phyloP scores from a whole-genome alignment of 2,113 vertebrate species.

The Tragelaphus strepsiceros region DNA sequence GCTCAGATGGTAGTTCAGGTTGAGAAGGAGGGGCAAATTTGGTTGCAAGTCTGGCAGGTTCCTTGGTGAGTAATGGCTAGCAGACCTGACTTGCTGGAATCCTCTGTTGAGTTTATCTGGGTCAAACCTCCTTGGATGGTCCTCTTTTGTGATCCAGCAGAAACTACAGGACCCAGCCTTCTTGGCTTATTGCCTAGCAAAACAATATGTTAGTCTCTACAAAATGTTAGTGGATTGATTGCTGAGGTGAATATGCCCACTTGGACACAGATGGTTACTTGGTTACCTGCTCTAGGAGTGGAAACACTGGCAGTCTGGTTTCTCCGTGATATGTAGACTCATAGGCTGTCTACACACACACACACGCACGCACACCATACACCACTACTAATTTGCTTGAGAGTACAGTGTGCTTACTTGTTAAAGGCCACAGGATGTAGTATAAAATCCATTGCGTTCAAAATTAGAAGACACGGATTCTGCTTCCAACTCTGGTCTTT shows the following conservation, averaged over 20 bases:
- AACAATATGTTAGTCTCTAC: neutral
- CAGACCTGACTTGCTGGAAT: neutral
- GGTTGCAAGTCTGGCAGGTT: neutral
- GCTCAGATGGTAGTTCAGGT: neutral
- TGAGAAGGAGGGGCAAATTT: neutral
- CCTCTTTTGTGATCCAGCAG: neutral
- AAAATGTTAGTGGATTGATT: neutral
- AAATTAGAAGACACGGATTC: neutral
- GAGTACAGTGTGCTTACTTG: neutral
- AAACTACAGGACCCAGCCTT: neutral
- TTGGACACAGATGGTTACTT: neutral
- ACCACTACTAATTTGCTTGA: neutral
- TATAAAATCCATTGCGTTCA: neutral
- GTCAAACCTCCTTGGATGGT: neutral
- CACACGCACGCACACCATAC: neutral
- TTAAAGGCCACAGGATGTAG: neutral
- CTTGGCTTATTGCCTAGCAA: neutral
- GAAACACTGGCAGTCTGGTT: neutral
- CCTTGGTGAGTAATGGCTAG: neutral
- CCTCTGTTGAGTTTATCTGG: neutral
- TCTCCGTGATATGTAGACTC: neutral
- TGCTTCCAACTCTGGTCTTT: neutral
- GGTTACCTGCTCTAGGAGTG: neutral
- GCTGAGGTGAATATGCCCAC: neutral
- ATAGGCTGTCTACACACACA: neutral